A percentile compares a stretch with the other conserved stretches of the same genome.
phyloP scores from a whole-genome alignment of 2,888 invertebrate species.

The Aradus depressus region DNA sequence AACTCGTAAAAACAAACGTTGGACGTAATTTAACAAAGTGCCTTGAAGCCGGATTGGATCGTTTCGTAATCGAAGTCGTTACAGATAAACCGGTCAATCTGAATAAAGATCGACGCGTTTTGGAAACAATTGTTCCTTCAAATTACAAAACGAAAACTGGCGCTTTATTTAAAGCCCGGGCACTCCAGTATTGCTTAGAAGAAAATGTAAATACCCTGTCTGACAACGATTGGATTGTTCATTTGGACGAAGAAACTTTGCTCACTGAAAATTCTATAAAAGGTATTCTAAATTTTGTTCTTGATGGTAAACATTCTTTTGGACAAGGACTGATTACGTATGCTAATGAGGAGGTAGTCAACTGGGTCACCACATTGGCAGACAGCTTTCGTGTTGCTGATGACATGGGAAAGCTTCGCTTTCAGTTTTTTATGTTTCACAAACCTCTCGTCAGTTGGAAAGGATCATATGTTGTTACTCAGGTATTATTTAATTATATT shows the following conservation, averaged over 20 bases:
- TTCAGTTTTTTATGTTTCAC: slow-evolving; percentile 87
- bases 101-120: slow-evolving; percentile 64
- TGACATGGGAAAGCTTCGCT: slow-evolving; percentile 91
- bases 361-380: slow-evolving; percentile 92
- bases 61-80: slow-evolving; percentile 92
- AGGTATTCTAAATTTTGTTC: slow-evolving; percentile 86
- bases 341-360: slow-evolving; percentile 90
- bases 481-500: too few relatives aligned
- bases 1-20: slow-evolving; percentile 78
- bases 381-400: slow-evolving; percentile 93
- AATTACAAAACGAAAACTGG: slow-evolving; percentile 81
- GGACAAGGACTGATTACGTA: slow-evolving; percentile 94
- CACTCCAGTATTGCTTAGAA: slow-evolving; percentile 90
- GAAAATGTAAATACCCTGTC: slow-evolving; percentile 72
- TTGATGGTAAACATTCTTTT: slow-evolving; percentile 88
- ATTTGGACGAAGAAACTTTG: slow-evolving; percentile 91
- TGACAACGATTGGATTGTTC: slow-evolving; percentile 93
- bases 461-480: slow-evolving; percentile 93
- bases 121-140: slow-evolving; percentile 80
- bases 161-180: slow-evolving; percentile 87
- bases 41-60: slow-evolving; percentile 79
- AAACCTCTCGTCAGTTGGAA: slow-evolving; percentile 96
- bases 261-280: slow-evolving; percentile 82
- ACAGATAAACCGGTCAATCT: slow-evolving; percentile 77
- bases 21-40: slow-evolving; percentile 77